Evolutionary conservation across 2,797 vertebrate species (phyloP).

Genomic region (Anguilla anguilla): DNA sequence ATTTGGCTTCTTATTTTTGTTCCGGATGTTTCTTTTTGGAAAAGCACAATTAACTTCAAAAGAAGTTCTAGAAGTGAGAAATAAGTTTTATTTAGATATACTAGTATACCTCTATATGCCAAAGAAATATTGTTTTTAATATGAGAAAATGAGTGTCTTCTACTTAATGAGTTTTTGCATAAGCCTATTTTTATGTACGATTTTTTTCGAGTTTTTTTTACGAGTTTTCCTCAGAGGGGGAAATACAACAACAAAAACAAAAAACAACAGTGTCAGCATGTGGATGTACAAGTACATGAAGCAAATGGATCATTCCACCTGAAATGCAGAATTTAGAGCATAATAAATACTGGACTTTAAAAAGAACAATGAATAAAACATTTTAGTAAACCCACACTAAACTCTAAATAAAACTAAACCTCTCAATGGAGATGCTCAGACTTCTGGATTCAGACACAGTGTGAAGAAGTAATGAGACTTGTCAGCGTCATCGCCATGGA

Average conservation of each 20-base stretch:
- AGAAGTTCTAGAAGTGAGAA: neutral
- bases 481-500: neutral
- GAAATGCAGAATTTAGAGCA: neutral
- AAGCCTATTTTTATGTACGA: neutral
- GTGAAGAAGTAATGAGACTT: neutral
- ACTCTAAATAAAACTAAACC: neutral
- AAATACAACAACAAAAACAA: neutral
- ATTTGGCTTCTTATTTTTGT: neutral
- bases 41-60: conserved; percentile 13
- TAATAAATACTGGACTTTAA: neutral
- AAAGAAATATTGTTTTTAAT: neutral
- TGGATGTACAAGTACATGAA: neutral
- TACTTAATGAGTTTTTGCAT: neutral
- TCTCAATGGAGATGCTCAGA: neutral
- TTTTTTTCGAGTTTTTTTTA: neutral
- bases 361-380: neutral
- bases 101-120: neutral
- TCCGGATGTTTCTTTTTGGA: neutral
- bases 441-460: neutral
- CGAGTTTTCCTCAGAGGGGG: neutral
- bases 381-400: neutral
- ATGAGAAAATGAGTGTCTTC: neutral
- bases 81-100: neutral
- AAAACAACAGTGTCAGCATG: neutral
- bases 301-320: neutral